Base-by-base conservation (phyloP, 2,113 vertebrate species). In the Bostrychus sinensis region DNA sequence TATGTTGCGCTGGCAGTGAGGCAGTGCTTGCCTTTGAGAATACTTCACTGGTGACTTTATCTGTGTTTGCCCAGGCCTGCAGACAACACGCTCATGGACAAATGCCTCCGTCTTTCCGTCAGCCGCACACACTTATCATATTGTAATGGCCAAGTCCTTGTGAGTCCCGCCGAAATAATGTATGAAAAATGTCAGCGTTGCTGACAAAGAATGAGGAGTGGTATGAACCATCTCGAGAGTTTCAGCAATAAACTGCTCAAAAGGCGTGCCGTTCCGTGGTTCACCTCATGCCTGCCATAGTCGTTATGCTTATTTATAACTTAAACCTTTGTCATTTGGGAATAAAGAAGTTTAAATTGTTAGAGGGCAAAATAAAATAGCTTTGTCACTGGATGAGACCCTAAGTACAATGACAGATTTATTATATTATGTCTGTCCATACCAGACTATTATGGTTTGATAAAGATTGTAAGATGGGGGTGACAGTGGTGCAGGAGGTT, bases 21-120 rank as follows among this genome's bases (percentile, higher is more conserved):
- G 43, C 25, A 22, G 23, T 25, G 4, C 50, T 41, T 57, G 55
- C 68, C 46, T 72, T 55, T 69, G 43, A 63, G 42, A 56, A 70
- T 37, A 64, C 68, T 71, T 78, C 54, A 63, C 50, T 46, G 63
- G 57, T 58, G 72, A 78, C 69, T 78, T 81, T 86, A 89, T 89
- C 86, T 51, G 66, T 72, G 68, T 81, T 88, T 82, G 79, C 56
- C 65, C 83, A 91, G 89, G 71, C 66, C 63, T 53, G 39, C 46
- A 42, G 59, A 23, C 26, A 20, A 66, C 67, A 58, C 41, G 22
- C 43, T 43, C 55, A 37, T 64, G 75, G 69, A 69, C 56, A 68
- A 66, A 83, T 68, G 45, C 38, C 39, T 54, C 41, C 19, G 39
- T 69, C 32, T 56, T 32, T 45, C 45, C 45, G 26, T 56, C 54